Evolutionary conservation across 2,797 vertebrate species (phyloP).

Genomic region (Morus bassanus): DNA sequence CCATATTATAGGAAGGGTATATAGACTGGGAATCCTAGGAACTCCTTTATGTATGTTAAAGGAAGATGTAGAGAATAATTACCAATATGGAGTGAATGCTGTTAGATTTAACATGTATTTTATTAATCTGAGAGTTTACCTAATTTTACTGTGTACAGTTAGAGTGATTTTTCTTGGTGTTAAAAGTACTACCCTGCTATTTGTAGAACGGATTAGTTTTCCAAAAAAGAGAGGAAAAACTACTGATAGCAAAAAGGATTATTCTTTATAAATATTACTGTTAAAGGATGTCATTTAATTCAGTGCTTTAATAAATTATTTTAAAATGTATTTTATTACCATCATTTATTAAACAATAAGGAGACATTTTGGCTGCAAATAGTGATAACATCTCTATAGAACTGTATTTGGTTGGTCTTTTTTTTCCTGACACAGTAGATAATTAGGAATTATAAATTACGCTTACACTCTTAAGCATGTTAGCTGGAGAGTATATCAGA

Average conservation of each 20-base stretch:
- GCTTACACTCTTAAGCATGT: neutral
- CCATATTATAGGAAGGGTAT: neutral
- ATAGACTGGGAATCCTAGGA: neutral
- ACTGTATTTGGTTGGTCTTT: constrained; percentile 24
- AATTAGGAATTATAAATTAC: constrained; percentile 59
- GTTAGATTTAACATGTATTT: neutral
- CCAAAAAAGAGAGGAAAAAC: constrained; percentile 57
- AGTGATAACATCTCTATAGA: constrained; percentile 54
- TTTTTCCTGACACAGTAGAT: constrained; percentile 39
- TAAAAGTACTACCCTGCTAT: constrained; percentile 42
- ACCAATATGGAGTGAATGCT: neutral
- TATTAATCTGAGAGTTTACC: constrained; percentile 33
- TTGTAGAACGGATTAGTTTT: constrained; percentile 55
- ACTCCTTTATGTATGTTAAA: neutral
- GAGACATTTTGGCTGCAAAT: constrained; percentile 64
- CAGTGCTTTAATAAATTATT: constrained; percentile 60
- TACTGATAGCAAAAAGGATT: constrained; percentile 62
- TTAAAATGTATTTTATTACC: constrained; percentile 64
- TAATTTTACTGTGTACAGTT: neutral
- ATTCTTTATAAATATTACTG: constrained; percentile 64
- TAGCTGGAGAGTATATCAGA: neutral
- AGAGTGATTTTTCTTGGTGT: constrained; percentile 13
- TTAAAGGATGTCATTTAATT: constrained; percentile 62
- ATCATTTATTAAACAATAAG: constrained; percentile 67
- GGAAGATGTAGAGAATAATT: neutral